Evolutionary conservation across 53 echinoderm and acorn worm species (phyloP), one percentile per base, ranked within the genome.

Genomic region (Arbacia lixula): DNA sequence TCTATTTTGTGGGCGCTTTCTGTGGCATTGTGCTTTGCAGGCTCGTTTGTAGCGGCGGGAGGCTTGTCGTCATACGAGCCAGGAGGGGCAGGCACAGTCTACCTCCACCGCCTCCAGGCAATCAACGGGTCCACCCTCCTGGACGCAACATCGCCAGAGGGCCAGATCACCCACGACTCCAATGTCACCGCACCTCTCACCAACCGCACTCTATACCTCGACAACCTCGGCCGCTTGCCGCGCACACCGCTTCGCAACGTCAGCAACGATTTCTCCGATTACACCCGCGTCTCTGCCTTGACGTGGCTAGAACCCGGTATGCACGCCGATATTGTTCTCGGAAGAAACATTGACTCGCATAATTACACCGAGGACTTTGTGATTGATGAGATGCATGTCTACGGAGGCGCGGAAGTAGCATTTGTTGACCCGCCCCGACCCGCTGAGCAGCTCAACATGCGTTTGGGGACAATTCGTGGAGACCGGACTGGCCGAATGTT

Each of bases 141-240:
- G 12, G 95, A 95, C 63, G 92, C 87, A 19, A 92, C 95, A 14
- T 90, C 90, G 43, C 89, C 92, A 40, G 95, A 95, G 56, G 92
- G 79, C 5, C 90, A 85, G 52, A 92, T 95, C 25, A 87, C 90
- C 36, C 95, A 92, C 53, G 90, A 92, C 36, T 95, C 95, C 41
- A 95, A 95, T 37, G 95, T 95, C 69, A 88, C 95, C 0, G 86
- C 83, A 29, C 92, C 92, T 20, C 92, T 92, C 30, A 92, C 95
- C 36, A 95, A 95, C 60, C 88, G 95, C 50, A 92, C 95, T 3
- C 86, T 95, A 34, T 92, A 95, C 84, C 87, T 95, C 86, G 92
- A 95, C 90, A 95, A 95, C 86, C 90, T 92, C 6, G 95, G 92
- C 10, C 68, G 92, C 1, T 72, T 58, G 14, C 95, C 95, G 0